Evolutionary conservation across 2,888 invertebrate species (phyloP).

Genomic region (Dolomedes plantarius): DNA sequence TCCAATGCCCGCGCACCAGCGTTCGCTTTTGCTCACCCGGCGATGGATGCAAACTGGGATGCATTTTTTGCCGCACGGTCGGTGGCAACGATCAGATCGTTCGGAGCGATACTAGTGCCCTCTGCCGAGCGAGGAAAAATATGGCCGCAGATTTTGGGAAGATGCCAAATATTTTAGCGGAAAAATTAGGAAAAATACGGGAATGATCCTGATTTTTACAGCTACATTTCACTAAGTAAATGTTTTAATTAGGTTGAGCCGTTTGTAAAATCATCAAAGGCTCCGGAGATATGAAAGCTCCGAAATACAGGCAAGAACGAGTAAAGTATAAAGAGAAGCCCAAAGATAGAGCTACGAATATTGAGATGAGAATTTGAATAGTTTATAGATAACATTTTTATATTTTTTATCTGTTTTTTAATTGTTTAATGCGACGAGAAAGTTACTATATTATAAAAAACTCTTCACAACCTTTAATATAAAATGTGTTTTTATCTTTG

Average conservation of each 20-base stretch:
- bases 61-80: neutral
- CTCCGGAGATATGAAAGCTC: too few species aligned
- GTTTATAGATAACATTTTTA: too few species aligned
- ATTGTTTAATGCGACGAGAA: too few species aligned
- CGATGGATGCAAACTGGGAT: slow-evolving; percentile 8
- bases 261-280: neutral
- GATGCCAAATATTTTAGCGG: neutral
- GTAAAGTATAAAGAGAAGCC: too few species aligned
- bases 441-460: too few species aligned
- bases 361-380: too few species aligned
- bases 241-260: neutral
- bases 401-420: too few species aligned
- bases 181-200: neutral
- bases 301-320: too few species aligned
- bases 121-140: neutral
- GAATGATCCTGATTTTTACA: neutral
- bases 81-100: neutral
- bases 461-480: too few species aligned
- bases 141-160: slow-evolving; percentile 1
- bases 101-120: neutral
- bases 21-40: neutral
- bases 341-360: too few species aligned
- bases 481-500: too few species aligned
- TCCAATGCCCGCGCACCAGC: slow-evolving; percentile 8
- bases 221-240: neutral